These are phyloP conservation scores for Centropristis striata DNA, from an alignment of 2,113 vertebrate genomes.

Conservation along the genomic window DNA sequence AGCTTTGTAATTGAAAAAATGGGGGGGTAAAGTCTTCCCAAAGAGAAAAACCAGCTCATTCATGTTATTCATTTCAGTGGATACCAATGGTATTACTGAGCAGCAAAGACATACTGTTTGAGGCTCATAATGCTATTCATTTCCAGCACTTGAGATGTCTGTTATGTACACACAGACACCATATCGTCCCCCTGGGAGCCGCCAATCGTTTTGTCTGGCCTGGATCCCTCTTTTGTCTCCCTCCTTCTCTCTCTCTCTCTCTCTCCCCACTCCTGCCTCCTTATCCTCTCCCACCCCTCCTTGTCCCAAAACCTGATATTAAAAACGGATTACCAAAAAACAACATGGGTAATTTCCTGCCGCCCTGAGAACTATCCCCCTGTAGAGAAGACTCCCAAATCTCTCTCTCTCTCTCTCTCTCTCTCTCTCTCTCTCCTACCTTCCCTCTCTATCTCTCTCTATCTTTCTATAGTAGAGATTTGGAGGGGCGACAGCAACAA, in stretches of 20 bases:
- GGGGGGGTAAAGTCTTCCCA: background rate
- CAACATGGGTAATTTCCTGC: slow-evolving; percentile 78
- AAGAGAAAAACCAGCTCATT: slow-evolving; percentile 20
- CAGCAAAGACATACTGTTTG: slow-evolving; percentile 38
- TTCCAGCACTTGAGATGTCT: slow-evolving; percentile 63
- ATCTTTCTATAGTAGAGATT: slow-evolving; percentile 39
- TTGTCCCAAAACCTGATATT: slow-evolving; percentile 78
- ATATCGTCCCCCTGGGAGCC: slow-evolving; percentile 58
- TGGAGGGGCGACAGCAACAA: slow-evolving; percentile 55
- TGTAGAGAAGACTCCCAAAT: slow-evolving; percentile 40
- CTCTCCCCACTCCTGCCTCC: slow-evolving; percentile 11
- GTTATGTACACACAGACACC: slow-evolving; percentile 69
- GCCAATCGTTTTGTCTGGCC: slow-evolving; percentile 73
- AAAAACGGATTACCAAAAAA: slow-evolving; percentile 81
- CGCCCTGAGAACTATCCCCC: slow-evolving; percentile 58
- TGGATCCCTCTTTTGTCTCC: slow-evolving; percentile 69
- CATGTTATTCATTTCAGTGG: slow-evolving; percentile 30
- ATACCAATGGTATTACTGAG: slow-evolving; percentile 11
- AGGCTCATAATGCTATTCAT: slow-evolving; percentile 62
- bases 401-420: slow-evolving; percentile 28
- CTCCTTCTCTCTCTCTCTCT: slow-evolving; percentile 30
- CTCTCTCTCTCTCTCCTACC: slow-evolving; percentile 7
- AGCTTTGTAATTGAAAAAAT: slow-evolving; percentile 11
- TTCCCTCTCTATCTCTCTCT: slow-evolving; percentile 7
- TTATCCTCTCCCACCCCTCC: slow-evolving; percentile 40